phyloP scores from a whole-genome alignment of 2,888 invertebrate species.

The Tuberolachnus salignus region DNA sequence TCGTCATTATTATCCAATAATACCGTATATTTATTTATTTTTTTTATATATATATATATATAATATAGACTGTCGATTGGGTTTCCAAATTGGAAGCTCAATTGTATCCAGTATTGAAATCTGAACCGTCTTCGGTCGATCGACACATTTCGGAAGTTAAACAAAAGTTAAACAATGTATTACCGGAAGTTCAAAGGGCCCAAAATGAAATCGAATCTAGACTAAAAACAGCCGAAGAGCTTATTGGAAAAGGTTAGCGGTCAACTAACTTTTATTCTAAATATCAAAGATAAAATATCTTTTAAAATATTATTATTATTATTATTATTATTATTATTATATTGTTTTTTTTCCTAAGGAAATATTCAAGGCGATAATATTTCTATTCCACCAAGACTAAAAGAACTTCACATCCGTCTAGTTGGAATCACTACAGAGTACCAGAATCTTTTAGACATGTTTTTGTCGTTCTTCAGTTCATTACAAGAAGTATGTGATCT shows the following conservation, averaged over 20 bases:
- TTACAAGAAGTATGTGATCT: conserved; percentile 65
- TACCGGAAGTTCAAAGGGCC: conserved; percentile 70
- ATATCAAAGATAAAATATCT: not conserved
- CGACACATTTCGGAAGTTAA: conserved; percentile 68
- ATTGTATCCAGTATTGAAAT: conserved; percentile 76
- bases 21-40: not conserved
- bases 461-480: conserved; percentile 75
- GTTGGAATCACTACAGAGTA: conserved; percentile 75
- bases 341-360: conserved; percentile 27
- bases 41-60: conserved; percentile 35
- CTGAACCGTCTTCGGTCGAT: conserved; percentile 68
- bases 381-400: conserved; percentile 69
- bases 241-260: conserved; percentile 68
- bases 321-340: too few relatives aligned
- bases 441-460: conserved; percentile 72
- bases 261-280: not conserved
- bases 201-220: conserved; percentile 72
- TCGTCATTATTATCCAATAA: not conserved
- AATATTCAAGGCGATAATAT: conserved; percentile 32
- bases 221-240: conserved; percentile 71
- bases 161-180: conserved; percentile 67
- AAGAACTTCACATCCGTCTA: conserved; percentile 71
- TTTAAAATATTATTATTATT: too few relatives aligned
- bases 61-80: conserved; percentile 69
- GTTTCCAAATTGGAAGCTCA: conserved; percentile 74